phyloP scores from a whole-genome alignment of 2,113 vertebrate genomes.

The Albula goreensis region DNA sequence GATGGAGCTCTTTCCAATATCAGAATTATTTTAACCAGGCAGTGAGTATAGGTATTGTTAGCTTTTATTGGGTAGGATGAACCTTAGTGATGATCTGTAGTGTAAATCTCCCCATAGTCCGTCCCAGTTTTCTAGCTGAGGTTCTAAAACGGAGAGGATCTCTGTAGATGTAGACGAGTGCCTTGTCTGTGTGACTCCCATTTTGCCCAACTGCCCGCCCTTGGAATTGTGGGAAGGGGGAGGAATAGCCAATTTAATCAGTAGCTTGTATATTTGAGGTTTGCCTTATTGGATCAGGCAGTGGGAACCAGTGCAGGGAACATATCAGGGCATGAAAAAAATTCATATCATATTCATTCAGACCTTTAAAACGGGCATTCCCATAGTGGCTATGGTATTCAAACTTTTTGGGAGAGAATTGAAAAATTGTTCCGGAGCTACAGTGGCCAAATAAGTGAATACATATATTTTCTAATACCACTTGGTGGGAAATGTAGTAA shows the following conservation, averaged over 20 bases:
- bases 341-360: no score
- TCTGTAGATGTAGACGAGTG: background rate
- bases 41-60: background rate
- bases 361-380: no score
- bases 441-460: no score
- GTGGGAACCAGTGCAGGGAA: no score
- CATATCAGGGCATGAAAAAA: no score
- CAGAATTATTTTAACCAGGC: background rate
- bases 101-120: background rate
- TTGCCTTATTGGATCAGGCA: no score
- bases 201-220: background rate
- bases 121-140: background rate
- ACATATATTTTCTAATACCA: no score
- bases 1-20: no score
- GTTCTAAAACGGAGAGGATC: background rate
- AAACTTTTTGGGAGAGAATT: no score
- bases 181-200: background rate
- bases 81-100: background rate
- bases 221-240: slow-evolving; percentile 14
- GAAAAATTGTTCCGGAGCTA: no score
- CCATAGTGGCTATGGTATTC: no score
- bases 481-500: no score
- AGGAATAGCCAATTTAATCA: background rate
- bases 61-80: background rate
- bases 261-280: background rate